Evolutionary conservation across 2,113 vertebrate species (phyloP).

Genomic region (Tinamus guttatus): DNA sequence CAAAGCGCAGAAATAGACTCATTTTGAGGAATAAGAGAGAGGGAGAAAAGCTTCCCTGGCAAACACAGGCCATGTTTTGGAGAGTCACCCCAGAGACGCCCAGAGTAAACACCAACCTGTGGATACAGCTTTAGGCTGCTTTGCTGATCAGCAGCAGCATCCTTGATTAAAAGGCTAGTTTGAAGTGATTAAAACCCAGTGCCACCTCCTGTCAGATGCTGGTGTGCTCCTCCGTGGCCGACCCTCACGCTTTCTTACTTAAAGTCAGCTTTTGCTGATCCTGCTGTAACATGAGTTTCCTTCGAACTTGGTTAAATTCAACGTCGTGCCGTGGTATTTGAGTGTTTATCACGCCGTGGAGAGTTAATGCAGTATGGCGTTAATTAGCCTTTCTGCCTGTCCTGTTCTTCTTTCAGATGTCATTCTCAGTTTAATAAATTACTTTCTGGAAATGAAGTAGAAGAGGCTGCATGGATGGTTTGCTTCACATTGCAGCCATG

Average conservation of each 20-base stretch:
- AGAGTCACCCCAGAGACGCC: neutral
- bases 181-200: neutral
- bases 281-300: neutral
- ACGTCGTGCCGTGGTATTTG: constrained; percentile 25
- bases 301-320: constrained; percentile 57
- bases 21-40: neutral
- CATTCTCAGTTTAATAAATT: constrained; percentile 74
- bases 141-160: neutral
- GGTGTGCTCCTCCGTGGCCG: neutral
- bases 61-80: neutral
- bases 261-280: neutral
- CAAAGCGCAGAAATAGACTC: neutral
- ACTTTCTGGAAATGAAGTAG: constrained; percentile 65
- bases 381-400: constrained; percentile 78
- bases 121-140: neutral
- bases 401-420: constrained; percentile 73
- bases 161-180: neutral
- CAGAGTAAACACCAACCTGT: fast-evolving
- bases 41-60: neutral
- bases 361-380: constrained; percentile 75
- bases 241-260: neutral
- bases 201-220: neutral
- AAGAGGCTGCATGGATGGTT: constrained; percentile 37
- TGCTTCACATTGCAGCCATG: neutral
- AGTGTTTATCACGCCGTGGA: constrained; percentile 73